phyloP scores from a whole-genome alignment of 2,888 invertebrate genomes.

The Erynnis tages region DNA sequence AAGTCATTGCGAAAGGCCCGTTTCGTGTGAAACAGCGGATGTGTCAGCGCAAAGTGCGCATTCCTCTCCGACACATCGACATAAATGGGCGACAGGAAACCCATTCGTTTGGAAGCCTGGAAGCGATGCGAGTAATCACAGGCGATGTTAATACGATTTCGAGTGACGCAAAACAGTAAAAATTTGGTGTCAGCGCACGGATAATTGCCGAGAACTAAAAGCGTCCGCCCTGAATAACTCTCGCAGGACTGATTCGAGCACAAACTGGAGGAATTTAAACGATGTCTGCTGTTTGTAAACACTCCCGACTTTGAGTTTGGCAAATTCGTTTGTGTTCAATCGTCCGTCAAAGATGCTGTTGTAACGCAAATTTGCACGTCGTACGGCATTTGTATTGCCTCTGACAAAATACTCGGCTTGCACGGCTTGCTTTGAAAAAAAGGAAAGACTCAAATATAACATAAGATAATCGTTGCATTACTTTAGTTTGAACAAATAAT shows the following conservation, averaged over 20 bases:
- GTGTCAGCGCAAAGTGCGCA: conserved; percentile 6
- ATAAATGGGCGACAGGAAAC: conserved; percentile 21
- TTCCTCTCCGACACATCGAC: conserved; percentile 17
- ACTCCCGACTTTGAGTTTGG: neutral
- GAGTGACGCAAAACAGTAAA: conserved; percentile 33
- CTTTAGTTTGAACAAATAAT: too few species aligned
- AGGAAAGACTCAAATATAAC: neutral
- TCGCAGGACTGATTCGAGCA: conserved; percentile 40
- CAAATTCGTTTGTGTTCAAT: conserved; percentile 5
- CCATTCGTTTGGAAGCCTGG: conserved; percentile 19
- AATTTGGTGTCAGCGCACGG: conserved; percentile 54
- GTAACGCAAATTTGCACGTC: neutral
- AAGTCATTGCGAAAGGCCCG: conserved; percentile 10
- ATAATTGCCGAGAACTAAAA: conserved; percentile 56
- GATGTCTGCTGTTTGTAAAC: conserved; percentile 10
- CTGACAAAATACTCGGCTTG: neutral
- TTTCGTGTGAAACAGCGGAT: conserved; percentile 3
- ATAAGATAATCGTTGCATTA: too few species aligned
- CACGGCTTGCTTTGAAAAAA: neutral
- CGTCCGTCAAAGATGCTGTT: neutral
- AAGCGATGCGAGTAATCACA: conserved; percentile 25
- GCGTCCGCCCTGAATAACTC: conserved; percentile 58
- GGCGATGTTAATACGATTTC: conserved; percentile 30
- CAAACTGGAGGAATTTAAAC: conserved; percentile 11
- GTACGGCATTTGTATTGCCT: neutral